Evolutionary conservation across 2,113 vertebrate species (phyloP), one percentile per base, ranked within the genome.

Genomic region (Osmerus eperlanus): DNA sequence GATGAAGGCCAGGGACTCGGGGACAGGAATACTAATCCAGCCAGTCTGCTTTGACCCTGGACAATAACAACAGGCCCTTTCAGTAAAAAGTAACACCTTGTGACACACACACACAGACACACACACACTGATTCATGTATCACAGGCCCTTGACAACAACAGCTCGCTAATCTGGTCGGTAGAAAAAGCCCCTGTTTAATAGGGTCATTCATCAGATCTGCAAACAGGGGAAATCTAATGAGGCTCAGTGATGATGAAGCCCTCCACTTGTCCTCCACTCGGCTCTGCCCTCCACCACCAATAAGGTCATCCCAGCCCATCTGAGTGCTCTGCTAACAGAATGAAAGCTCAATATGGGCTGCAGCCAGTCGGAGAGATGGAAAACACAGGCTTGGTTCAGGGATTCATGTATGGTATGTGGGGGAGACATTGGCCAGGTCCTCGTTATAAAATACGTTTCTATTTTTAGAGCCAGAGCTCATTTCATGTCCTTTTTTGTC

Each of bases 1-100:
- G 70, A 81, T 64, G 28, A 11, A 25, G 53, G 23, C 51, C 11
- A 65, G 12, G 65, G 70, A 67, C 63, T 65, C 60, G 77, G 71
- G 74, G 83, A 89, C 85, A 83, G 69, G 88, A 88, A 79, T 84
- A 77, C 81, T 81, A 90, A 89, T 84, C 84, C 79, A 74, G 76
- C 11, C 62, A 58, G 19, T 80, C 55, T 76, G 73, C 85, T 84
- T 56, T 74, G 71, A 79, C 78, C 71, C 78, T 58, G 59, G 65
- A 23, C 32, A 67, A 75, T 59, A 82, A 86, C 73, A 74, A 58
- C 29, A 81, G 78, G 67, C 81, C 67, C 80, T 68, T 76, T 80
- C 79, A 47, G 19, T 19, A 21, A 28, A 60, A 36, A 59, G 8
- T 60, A 19, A 65, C n/a, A 21, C 64, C 41, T 36, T 36, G 32